phyloP scores from a whole-genome alignment of 2,888 invertebrate species.

The Leptinotarsa haldemani region DNA sequence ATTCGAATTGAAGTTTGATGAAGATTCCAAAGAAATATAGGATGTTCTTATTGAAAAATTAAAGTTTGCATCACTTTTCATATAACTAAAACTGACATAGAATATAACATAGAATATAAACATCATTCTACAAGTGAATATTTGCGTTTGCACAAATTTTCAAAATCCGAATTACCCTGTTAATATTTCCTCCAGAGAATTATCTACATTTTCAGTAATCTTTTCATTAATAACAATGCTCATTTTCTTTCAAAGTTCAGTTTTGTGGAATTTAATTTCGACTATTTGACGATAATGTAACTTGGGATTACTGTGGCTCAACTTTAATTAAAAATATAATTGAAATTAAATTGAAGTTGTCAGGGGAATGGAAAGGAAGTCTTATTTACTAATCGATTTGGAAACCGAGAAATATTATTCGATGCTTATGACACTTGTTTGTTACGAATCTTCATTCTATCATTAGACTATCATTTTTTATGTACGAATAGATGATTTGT shows the following conservation, averaged over 20 bases:
- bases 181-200: conserved; percentile 4
- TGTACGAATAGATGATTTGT: too few relatives aligned
- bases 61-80: too few relatives aligned
- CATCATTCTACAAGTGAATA: too few relatives aligned
- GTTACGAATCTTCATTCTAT: neutral
- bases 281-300: conserved; percentile 36
- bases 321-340: conserved; percentile 42
- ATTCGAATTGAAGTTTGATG: too few relatives aligned
- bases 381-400: conserved; percentile 5
- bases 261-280: conserved; percentile 34
- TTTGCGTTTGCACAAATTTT: neutral
- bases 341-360: conserved; percentile 38
- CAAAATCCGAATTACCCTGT: neutral
- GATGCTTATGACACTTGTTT: neutral
- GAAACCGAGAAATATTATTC: neutral
- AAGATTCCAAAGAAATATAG: too few relatives aligned
- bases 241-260: conserved; percentile 30
- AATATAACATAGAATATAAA: too few relatives aligned
- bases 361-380: conserved; percentile 18
- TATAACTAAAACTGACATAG: too few relatives aligned
- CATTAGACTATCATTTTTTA: too few relatives aligned
- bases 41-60: too few relatives aligned
- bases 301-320: conserved; percentile 33
- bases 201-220: conserved; percentile 18
- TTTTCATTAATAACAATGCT: conserved; percentile 26